Base-by-base conservation (phyloP, 2,113 vertebrate species). In the Calyptommatus sinebrachiatus region DNA sequence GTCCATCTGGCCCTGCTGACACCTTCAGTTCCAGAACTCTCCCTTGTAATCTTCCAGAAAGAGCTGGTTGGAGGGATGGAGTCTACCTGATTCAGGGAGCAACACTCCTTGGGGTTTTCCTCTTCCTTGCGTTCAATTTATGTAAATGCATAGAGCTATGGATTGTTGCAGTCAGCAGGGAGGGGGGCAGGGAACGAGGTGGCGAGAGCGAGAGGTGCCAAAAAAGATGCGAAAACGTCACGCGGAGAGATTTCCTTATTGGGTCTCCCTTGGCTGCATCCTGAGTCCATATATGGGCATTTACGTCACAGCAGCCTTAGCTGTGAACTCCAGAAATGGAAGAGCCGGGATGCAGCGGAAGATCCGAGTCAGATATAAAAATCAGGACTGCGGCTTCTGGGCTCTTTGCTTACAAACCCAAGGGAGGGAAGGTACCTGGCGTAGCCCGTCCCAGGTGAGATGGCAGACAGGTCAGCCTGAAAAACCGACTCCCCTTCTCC, bases 231-330 rank as follows among this genome's bases (percentile, higher is more conserved):
- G 70, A 71, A 67, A 10, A 95, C 97, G 96, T 96, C 97, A 97
- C 95, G 86, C 90, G 65, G 92, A 93, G 95, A 96, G 94, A 92
- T 93, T 95, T 96, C 97, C 96, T 96, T 96, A 94, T 95, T 94
- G 96, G 96, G 96, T 91, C 92, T 95, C 95, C 95, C 96, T 96
- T 93, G 96, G 95, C 92, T 77, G 98, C 97, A 98, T 98, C 97
- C 97, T 98, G 96, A 97, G 95, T 97, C 97, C 97, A 96, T 97
- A 87, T 98, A 96, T 97, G 97, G 97, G 96, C 97, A 97, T 95
- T 95, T 97, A 98, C 96, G 96, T 98, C 97, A 93, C 93, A 88
- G 87, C 91, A 78, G 90, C 92, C 93, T 95, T 95, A 93, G 96
- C 94, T 31, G 97, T 97, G 97, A 97, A 97, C 97, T 97, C 97